Base-by-base conservation (phyloP, 2,888 invertebrate species). In the Polydrusus cervinus region DNA sequence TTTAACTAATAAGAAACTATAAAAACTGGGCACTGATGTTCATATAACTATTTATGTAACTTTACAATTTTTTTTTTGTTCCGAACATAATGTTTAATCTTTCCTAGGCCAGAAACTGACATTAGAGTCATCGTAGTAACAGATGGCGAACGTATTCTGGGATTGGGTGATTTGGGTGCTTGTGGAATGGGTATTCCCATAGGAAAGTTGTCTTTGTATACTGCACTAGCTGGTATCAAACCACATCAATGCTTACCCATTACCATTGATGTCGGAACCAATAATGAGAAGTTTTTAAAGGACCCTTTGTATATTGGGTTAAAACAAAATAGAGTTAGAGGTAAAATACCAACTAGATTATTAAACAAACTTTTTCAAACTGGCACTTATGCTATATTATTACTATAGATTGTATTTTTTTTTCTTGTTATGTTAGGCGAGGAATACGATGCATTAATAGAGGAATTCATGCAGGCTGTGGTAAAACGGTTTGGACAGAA, bases 151-250 rank as follows among this genome's bases (percentile, higher is more conserved):
- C 91, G 99, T 68, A 99, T 99, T 85, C 90, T 99, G 79, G 99
- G 99, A 80, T 90, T 99, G 49, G 99, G 99, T 6, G 99, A 99
- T 87, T 90, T 99, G 64, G 99, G 99, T 0, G 97, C 97, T 0
- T 95, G 95, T 83, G 99, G 99, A 25, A 97, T 97, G 97, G 99
- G 99, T 74, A 99, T 99, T 82, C 98, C 99, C 0, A 97, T 99
- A 10, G 99, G 99, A 20, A 99, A 99, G 87, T 89, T 99, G 78
- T 93, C 98, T 0, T 90, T 99, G 47, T 99, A 99, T 87, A 98
- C 98, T 0, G 98, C 98, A 0, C 88, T 99, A 79, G 98, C 97
- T 20, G 98, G 97, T n/a, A 97, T 99, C 80, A 95, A 96, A 83
- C 99, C 98, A 0, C 94, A 96, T 84, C 95, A 97, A 85, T 98